Conservation (phyloP, 1,140 invertebrate genomes). For the Leucophenga varia region DNA sequence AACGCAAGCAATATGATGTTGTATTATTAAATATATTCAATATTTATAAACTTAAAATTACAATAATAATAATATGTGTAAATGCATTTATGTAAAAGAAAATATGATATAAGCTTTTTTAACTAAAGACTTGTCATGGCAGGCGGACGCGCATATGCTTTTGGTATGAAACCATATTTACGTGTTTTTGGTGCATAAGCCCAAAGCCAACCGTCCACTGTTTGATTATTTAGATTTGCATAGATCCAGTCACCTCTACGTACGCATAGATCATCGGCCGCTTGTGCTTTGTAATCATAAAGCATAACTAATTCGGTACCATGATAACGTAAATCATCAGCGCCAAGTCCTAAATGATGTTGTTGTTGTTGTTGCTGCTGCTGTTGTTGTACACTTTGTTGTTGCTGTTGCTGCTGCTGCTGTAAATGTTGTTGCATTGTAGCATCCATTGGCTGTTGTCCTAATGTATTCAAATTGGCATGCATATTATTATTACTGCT, state of each 20-base stretch:
- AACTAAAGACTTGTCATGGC: conserved; percentile 79
- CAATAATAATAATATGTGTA: too few species aligned
- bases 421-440: conserved; percentile 26
- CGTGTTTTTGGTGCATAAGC: conserved; percentile 89
- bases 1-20: too few species aligned
- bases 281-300: conserved; percentile 94
- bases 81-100: too few species aligned
- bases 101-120: too few species aligned
- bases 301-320: conserved; percentile 91
- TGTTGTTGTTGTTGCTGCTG: conserved; percentile 27
- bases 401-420: conserved; percentile 19
- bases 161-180: conserved; percentile 94
- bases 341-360: conserved; percentile 52
- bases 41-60: too few species aligned
- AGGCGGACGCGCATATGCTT: conserved; percentile 88
- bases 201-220: conserved; percentile 93
- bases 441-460: conserved; percentile 30
- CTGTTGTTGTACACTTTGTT: conserved; percentile 11
- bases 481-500: conserved; percentile 21
- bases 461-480: conserved; percentile 28
- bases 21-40: too few species aligned
- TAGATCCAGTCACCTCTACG: conserved; percentile 91
- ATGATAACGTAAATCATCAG: conserved; percentile 69
- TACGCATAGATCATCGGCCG: conserved; percentile 87
- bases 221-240: conserved; percentile 89